Base-by-base conservation (phyloP, 2,888 invertebrate species). In the Drosophila anomelani region DNA sequence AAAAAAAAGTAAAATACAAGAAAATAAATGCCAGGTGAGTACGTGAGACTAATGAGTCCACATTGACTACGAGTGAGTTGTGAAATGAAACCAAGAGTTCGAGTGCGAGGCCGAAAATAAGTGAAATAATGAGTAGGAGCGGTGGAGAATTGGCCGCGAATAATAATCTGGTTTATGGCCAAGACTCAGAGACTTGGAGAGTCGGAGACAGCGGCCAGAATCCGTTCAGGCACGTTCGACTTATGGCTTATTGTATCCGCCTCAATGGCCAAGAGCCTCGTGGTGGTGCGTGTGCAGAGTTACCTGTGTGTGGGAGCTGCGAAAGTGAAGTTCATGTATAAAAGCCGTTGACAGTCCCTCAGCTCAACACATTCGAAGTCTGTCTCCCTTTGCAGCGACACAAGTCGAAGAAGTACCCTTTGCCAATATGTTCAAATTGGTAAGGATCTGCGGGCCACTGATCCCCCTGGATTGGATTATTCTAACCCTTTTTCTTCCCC, bases 361-460 rank as follows among this genome's bases (percentile, higher is more conserved):
- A 55, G 39, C 55, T 29, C 46, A 58, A 46, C 81, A 85, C 89
- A 88, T 77, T 88, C 71, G 57, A 75, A 60, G 75, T 69, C 49
- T 59, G 67, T 73, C 72, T 74, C 66, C 62, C 62, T 69, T 58
- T 76, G 32, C 15, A 53, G 54, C 38, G 80, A 81, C 85, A 86
- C 80, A 82, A 90, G 90, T 90, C 91, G 90, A 83, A 92, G 90
- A 91, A 90, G 89, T 81, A 69, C 17, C 62, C 60, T 15, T 60
- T 55, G 47, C 66, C 89, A 91, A 92, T 76, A 91, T 91, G 91
- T 92, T 89, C 90, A 91, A 91, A 89, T 90, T 92, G 91, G 91
- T 91, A 79, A 91, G 92, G 79, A 41, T 20, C 47, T 13, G 4
- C 5, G 9, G 29, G 10, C 8, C 3, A 15, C 15, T 15, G 15